Evolutionary conservation across 1,140 invertebrate genomes (phyloP).

Genomic region (Drosophila lini): DNA sequence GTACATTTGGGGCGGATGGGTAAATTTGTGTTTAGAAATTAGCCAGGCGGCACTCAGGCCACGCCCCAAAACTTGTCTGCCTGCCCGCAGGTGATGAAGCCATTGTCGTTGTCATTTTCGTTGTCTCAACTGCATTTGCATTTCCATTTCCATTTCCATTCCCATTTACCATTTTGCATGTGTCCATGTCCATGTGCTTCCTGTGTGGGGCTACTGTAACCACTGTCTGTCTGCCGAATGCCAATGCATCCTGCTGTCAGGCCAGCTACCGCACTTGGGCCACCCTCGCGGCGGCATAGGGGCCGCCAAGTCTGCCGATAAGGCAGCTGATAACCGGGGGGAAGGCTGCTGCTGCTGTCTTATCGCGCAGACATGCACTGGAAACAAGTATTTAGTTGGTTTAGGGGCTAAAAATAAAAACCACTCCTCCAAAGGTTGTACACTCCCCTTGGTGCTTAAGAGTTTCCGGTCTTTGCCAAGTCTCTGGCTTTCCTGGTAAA

Average conservation of each 20-base stretch:
- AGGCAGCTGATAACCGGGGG: constrained; percentile 45
- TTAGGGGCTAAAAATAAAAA: background rate
- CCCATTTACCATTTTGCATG: constrained; percentile 27
- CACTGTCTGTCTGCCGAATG: constrained; percentile 9
- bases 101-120: constrained; percentile 39
- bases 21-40: constrained; percentile 79
- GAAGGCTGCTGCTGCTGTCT: background rate
- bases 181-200: constrained; percentile 48
- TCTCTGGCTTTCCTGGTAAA: background rate
- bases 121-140: constrained; percentile 29
- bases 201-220: constrained; percentile 62
- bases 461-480: constrained; percentile 2
- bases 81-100: constrained; percentile 80
- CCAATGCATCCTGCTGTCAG: constrained; percentile 71
- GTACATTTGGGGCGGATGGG: constrained; percentile 46
- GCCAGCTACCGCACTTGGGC: constrained; percentile 63
- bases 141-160: constrained; percentile 25
- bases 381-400: background rate
- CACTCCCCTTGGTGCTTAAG: background rate
- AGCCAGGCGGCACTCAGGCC: constrained; percentile 61
- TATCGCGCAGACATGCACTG: background rate
- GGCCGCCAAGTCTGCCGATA: constrained; percentile 36
- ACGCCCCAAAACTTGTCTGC: constrained; percentile 53
- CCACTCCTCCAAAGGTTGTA: background rate
- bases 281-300: constrained; percentile 14